A percentile compares a stretch with the other conserved stretches of the same genome.
These are phyloP conservation scores for Wasmannia auropunctata DNA, from an alignment of 1,140 invertebrate species.

Conservation along the genomic window DNA sequence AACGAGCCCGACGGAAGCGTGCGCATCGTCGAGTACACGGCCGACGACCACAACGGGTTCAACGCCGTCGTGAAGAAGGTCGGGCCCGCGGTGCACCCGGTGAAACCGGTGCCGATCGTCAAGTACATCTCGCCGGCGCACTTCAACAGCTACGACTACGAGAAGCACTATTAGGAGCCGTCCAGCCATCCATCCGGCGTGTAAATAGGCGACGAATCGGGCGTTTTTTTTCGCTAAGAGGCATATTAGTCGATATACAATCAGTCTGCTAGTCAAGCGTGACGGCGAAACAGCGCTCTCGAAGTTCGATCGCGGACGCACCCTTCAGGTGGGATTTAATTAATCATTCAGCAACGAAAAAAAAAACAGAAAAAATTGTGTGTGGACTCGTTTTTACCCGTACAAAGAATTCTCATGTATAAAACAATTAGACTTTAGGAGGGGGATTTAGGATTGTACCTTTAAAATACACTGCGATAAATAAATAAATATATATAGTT, in stretches of 20 bases:
- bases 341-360: neutral
- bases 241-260: neutral
- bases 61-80: conserved; percentile 86
- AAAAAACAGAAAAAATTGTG: too few relatives aligned
- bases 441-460: neutral
- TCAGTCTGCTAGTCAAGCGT: neutral
- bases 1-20: conserved; percentile 86
- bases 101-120: conserved; percentile 76
- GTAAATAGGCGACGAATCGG: conserved; percentile 46
- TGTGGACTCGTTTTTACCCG: neutral
- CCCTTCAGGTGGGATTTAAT: neutral
- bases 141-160: conserved; percentile 81
- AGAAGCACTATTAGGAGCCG: conserved; percentile 81
- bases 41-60: conserved; percentile 86
- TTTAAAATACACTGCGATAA: conserved; percentile 19
- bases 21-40: conserved; percentile 85
- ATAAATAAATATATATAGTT: neutral
- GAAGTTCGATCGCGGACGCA: neutral
- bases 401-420: neutral
- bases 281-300: neutral
- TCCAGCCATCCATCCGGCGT: neutral
- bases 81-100: conserved; percentile 83
- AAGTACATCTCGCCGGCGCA: conserved; percentile 82
- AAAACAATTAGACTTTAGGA: neutral
- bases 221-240: conserved; percentile 17